Conservation (phyloP, 1,140 invertebrate species). For the Scylla paramamosain region DNA sequence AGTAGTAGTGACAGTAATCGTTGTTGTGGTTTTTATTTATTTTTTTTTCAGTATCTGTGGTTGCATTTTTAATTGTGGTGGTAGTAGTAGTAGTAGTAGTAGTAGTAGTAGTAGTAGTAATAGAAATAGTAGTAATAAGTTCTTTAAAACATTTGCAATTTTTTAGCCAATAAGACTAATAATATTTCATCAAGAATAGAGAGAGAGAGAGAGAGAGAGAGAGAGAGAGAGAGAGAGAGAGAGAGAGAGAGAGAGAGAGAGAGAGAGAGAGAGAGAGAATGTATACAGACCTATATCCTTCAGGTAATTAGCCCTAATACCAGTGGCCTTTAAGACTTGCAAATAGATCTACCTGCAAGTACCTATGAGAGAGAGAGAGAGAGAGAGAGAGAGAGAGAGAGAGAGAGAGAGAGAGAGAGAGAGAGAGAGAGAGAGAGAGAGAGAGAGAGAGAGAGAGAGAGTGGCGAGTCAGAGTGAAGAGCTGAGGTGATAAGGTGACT, state of each 20-base stretch:
- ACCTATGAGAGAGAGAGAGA: background rate
- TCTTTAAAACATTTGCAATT: too few species aligned
- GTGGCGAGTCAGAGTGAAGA: background rate
- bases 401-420: background rate
- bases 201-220: slow-evolving; percentile 20
- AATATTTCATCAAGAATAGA: background rate
- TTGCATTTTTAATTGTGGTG: background rate
- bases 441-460: background rate
- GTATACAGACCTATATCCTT: background rate
- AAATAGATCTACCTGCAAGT: background rate
- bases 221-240: slow-evolving; percentile 2
- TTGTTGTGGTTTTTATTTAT: background rate
- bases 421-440: background rate
- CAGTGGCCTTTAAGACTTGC: background rate
- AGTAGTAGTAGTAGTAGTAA: slow-evolving; percentile 14
- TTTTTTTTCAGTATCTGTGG: too few species aligned
- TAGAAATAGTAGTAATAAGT: background rate
- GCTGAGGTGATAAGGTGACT: too few species aligned
- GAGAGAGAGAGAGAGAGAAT: background rate
- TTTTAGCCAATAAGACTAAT: background rate
- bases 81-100: slow-evolving; percentile 22
- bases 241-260: slow-evolving; percentile 18
- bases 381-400: background rate
- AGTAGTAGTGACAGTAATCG: background rate
- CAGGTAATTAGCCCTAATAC: background rate